These are phyloP conservation scores for Hyalella azteca DNA, from an alignment of 2,888 invertebrate species.

Conservation along the genomic window DNA sequence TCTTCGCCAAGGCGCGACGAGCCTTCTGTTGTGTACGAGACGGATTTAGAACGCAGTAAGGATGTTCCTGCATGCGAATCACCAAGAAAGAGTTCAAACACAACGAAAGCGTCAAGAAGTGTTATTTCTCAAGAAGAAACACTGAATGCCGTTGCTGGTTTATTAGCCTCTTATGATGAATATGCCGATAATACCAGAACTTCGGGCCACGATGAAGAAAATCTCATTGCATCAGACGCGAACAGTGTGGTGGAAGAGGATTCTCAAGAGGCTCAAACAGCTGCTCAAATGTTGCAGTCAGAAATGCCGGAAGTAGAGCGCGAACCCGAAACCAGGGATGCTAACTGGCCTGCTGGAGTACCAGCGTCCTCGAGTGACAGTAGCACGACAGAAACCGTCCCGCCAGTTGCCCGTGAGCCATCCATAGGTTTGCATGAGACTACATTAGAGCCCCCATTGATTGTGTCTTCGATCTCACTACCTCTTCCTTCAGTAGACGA, in stretches of 20 bases:
- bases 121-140: slow-evolving; percentile 58
- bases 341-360: not conserved
- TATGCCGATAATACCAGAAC: slow-evolving; percentile 46
- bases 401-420: slow-evolving; percentile 36
- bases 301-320: slow-evolving; percentile 55
- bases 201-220: slow-evolving; percentile 46
- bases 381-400: not conserved
- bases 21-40: not conserved
- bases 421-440: no score
- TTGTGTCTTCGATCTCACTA: not conserved
- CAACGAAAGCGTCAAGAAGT: slow-evolving; percentile 51
- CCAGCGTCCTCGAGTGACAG: not conserved
- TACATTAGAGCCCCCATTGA: slow-evolving; percentile 37
- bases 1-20: not conserved
- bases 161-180: slow-evolving; percentile 55
- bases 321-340: slow-evolving; percentile 40
- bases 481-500: not conserved
- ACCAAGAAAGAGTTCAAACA: not conserved
- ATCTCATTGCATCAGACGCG: slow-evolving; percentile 47
- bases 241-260: slow-evolving; percentile 51
- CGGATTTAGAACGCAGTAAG: slow-evolving; percentile 1
- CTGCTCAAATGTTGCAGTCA: slow-evolving; percentile 57
- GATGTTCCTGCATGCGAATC: not conserved
- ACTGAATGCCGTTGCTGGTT: slow-evolving; percentile 56
- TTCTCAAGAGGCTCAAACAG: slow-evolving; percentile 57